A percentile compares a stretch with the other conserved stretches of the same genome.
These are phyloP conservation scores for Cololabis saira DNA, from an alignment of 2,113 vertebrate genomes.

Conservation along the genomic window DNA sequence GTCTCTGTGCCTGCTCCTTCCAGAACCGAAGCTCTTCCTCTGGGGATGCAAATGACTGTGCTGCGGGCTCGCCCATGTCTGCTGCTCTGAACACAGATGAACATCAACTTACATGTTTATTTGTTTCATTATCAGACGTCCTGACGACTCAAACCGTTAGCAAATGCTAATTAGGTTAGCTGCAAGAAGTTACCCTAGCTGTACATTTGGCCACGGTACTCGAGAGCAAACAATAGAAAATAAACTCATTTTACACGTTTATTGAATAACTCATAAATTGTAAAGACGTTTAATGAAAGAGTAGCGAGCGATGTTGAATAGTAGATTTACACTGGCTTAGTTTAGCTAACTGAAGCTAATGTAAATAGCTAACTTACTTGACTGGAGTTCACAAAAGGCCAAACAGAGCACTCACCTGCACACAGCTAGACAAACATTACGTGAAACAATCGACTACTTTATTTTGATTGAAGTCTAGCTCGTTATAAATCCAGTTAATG, in stretches of 20 bases:
- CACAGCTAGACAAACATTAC: constrained; percentile 8
- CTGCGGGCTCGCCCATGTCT: constrained; percentile 85
- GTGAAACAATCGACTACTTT: not conserved
- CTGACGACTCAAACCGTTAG: constrained; percentile 7
- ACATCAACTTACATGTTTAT: not conserved
- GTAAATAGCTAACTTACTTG: constrained; percentile 10
- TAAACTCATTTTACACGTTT: not conserved
- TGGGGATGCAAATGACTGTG: constrained; percentile 82
- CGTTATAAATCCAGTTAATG: not conserved
- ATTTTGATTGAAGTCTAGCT: not conserved
- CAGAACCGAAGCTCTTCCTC: constrained; percentile 91
- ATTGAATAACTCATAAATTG: not conserved
- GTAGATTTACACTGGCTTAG: not conserved
- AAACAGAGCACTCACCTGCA: constrained; percentile 44
- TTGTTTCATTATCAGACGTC: accelerated
- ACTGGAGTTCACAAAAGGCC: not conserved
- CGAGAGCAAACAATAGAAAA: not conserved
- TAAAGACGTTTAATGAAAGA: too few species aligned
- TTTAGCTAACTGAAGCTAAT: constrained; percentile 55
- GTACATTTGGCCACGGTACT: not conserved
- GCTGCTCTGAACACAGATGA: not conserved
- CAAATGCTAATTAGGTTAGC: constrained; percentile 25
- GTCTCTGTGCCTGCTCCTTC: constrained; percentile 88
- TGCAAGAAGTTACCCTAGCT: not conserved
- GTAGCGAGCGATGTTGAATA: not conserved